Evolutionary conservation across 2,888 invertebrate genomes (phyloP), one percentile per base, ranked within the genome.

Genomic region (Seira musarum): DNA sequence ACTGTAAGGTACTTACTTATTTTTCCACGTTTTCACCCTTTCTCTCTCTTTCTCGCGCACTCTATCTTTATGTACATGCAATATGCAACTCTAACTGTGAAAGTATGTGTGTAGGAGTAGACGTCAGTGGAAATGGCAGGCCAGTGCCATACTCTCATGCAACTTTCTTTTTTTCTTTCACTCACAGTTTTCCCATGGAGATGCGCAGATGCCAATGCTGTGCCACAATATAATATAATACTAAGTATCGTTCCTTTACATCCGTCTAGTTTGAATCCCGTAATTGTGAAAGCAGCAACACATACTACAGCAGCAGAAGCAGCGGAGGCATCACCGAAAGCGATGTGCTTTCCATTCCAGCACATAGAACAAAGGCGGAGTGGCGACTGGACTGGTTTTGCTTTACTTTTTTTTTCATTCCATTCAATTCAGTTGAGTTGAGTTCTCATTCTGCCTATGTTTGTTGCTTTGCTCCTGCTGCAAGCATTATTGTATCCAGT

Each of bases 401-500:
- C 2, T 8, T 30, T 8, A 30, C 30, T 30, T n/a, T n/a, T n/a
- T n/a, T n/a, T n/a, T n/a, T n/a, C n/a, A n/a, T n/a, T n/a, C n/a
- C 30, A 30, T 8, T 30, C 30, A 30, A 30, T 5, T 30, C 30
- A 30, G 30, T 8, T 30, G 35, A 65, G 53, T 72, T 66, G 49
- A 61, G 53, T 17, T n/a, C 17, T 30, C 21, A 49, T 49, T 49
- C 49, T 49, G 17, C 72, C 61, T 80, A 68, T 73, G 73, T 77
- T 80, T 81, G 70, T 80, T 80, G 83, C 78, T 71, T 80, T 73
- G 81, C 66, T 80, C 57, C 61, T 74, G 65, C 80, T 72, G 81
- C 83, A 80, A 68, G 80, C 64, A 73, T 17, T 64, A 77, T 30
- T 30, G 30, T 30, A 30, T 30, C 49, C 17, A 83, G 83, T 83